A percentile compares a stretch with the other conserved stretches of the same genome.
These are phyloP conservation scores for Sipha maydis DNA, from an alignment of 2,888 invertebrate genomes.

Conservation along the genomic window DNA sequence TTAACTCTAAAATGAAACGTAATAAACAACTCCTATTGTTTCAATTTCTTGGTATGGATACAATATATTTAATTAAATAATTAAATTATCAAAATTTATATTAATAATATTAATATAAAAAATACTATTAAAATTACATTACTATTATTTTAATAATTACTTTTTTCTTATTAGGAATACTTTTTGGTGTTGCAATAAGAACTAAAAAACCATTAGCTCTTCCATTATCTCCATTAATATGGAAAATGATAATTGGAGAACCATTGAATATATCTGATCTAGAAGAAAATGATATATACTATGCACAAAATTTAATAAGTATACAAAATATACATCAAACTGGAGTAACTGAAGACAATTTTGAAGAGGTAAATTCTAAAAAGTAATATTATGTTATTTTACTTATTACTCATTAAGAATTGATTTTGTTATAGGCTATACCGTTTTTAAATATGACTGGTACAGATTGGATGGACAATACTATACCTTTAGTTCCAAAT, in stretches of 20 bases:
- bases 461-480: slow-evolving; percentile 72
- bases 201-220: slow-evolving; percentile 76
- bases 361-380: slow-evolving; percentile 70
- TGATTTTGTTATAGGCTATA: slow-evolving; percentile 68
- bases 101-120: not conserved
- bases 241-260: slow-evolving; percentile 74
- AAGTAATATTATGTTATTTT: not conserved
- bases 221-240: slow-evolving; percentile 73
- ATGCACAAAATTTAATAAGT: slow-evolving; percentile 72
- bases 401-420: not conserved
- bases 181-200: slow-evolving; percentile 75
- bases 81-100: slow-evolving; percentile 5
- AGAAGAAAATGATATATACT: slow-evolving; percentile 73
- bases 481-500: slow-evolving; percentile 74
- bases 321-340: slow-evolving; percentile 73
- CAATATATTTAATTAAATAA: not conserved
- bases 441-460: slow-evolving; percentile 75
- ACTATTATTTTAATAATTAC: not conserved
- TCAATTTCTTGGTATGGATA: slow-evolving; percentile 72
- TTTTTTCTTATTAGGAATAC: slow-evolving; percentile 68
- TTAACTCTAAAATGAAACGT: slow-evolving; percentile 72
- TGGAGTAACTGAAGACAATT: slow-evolving; percentile 72
- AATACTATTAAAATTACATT: not conserved
- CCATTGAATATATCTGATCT: slow-evolving; percentile 73
- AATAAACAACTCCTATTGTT: slow-evolving; percentile 72